Conservation (phyloP, 2,888 invertebrate genomes). For the Lasius fuliginosus region DNA sequence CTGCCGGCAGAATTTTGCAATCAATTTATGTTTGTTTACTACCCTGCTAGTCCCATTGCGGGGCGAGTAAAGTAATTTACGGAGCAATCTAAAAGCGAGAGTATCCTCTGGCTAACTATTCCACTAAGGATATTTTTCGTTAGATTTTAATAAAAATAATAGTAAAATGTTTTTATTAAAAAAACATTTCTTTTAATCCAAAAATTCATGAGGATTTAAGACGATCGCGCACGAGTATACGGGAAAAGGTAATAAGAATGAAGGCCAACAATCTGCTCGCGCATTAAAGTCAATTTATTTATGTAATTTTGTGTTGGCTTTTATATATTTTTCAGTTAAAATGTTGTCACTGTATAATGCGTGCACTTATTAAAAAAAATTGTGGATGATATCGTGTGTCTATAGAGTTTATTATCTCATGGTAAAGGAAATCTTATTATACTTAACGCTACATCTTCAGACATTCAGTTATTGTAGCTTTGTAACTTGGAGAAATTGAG, state of each 20-base stretch:
- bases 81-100: not conserved
- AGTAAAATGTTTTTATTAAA: not conserved
- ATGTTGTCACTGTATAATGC: not conserved
- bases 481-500: not conserved
- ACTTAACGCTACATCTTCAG: not conserved
- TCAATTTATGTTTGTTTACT: slow-evolving; percentile 42
- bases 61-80: not conserved
- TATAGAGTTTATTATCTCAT: not conserved
- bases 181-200: not conserved
- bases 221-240: not conserved
- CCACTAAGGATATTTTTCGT: not conserved
- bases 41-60: slow-evolving; percentile 1
- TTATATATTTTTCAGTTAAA: not conserved
- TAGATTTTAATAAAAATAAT: not conserved
- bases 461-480: not conserved
- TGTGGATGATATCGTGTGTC: not conserved
- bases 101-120: not conserved
- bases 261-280: not conserved
- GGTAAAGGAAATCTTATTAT: not conserved
- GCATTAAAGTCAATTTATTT: not conserved
- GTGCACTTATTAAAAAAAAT: not conserved
- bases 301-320: not conserved
- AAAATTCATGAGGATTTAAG: not conserved
- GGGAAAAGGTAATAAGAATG: not conserved
- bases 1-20: slow-evolving; percentile 3